Conservation (phyloP, 2,888 invertebrate genomes). For the Pseudanteris insignis region DNA sequence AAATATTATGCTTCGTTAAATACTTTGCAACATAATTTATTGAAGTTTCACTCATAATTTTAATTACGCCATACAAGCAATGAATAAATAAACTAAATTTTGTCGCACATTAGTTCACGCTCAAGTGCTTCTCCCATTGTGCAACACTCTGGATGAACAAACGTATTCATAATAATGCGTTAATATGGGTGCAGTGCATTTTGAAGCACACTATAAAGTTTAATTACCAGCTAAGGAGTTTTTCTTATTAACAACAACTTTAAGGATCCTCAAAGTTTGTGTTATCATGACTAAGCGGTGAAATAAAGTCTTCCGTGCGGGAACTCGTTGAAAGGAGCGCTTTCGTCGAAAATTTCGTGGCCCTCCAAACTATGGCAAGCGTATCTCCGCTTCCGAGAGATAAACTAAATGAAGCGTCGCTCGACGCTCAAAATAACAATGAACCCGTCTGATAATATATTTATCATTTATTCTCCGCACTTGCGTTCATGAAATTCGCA, state of each 20-base stretch:
- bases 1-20: too few relatives aligned
- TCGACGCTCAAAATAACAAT: slow-evolving; percentile 2
- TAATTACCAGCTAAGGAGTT: slow-evolving; percentile 18
- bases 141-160: too few relatives aligned
- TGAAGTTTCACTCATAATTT: too few relatives aligned
- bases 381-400: slow-evolving; percentile 7
- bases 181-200: too few relatives aligned
- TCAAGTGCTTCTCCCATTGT: too few relatives aligned
- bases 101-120: too few relatives aligned
- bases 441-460: slow-evolving; percentile 7
- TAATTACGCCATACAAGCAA: too few relatives aligned
- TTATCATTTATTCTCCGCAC: slow-evolving; percentile 4
- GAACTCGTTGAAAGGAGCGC: slow-evolving; percentile 1
- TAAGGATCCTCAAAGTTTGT: slow-evolving; percentile 16
- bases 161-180: too few relatives aligned
- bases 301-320: slow-evolving; percentile 14
- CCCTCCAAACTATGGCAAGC: slow-evolving; percentile 4
- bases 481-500: slow-evolving; percentile 5
- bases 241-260: slow-evolving; percentile 26
- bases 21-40: too few relatives aligned
- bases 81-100: too few relatives aligned
- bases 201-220: too few relatives aligned
- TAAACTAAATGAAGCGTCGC: slow-evolving; percentile 10
- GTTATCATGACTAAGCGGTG: slow-evolving; percentile 15
- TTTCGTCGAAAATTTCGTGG: slow-evolving; percentile 4